Base-by-base conservation (phyloP, 2,888 invertebrate species). In the Blastobasis adustella region DNA sequence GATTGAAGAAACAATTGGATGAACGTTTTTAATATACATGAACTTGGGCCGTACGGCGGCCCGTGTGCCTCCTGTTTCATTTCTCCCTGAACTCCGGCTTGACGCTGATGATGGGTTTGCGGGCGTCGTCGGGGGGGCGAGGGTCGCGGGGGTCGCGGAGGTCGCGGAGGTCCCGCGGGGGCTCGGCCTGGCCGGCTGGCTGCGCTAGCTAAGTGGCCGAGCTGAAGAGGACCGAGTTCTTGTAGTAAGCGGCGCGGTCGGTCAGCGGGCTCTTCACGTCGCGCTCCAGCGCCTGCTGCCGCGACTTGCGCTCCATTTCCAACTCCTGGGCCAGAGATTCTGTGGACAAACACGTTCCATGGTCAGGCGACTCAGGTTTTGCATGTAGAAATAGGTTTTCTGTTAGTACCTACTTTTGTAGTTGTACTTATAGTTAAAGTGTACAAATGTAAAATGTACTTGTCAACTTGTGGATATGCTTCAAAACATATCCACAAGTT, bases 171-270 rank as follows among this genome's bases (percentile, higher is more conserved):
- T 68, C 73, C 55, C 81, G 78, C 61, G 61, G 62, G 51, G 72
- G 82, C 84, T 85, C 84, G 76, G 76, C 54, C 62, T 73, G 73
- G 68, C 76, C 63, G 72, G 87, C 89, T 90, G 76, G 53, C 62
- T 73, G 73, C 69, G 76, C 63, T 72, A 88, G 89, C 90, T 91
- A 92, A 88, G 96, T 96, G 73, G 96, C 96, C 77, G 95, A 95
- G 67, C 95, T 95, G 81, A 96, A 96, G 60, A 96, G 90, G 62
- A 96, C 95, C 41, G 96, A 96, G 85, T 95, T 96, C 87, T 96
- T 96, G 90, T 96, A 96, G 84, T 96, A 96, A 66, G 92, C 92
- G 61, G 92, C 91, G 57, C 93, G 90, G 82, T 96, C 96, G 67
- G 95, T 94, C 58, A 96, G 90, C 42, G 95, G 95, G 66, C 95